Evolutionary conservation across 2,888 invertebrate genomes (phyloP), one percentile per base, ranked within the genome.

Genomic region (Pseudococcus viburni): DNA sequence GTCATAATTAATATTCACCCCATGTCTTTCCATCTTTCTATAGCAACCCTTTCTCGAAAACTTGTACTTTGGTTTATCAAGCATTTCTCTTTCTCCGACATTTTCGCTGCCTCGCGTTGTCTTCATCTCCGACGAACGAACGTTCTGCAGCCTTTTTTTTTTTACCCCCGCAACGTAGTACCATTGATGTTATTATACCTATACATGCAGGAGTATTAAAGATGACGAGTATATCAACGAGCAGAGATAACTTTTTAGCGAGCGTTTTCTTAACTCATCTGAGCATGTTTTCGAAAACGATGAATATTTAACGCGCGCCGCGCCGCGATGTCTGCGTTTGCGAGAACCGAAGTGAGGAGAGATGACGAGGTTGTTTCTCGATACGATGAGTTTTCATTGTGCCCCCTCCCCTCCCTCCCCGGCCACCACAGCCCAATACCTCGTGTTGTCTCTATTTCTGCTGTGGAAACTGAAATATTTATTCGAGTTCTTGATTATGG

Each of bases 331-430:
- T 51, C 84, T 46, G 51, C 59, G 22, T 22, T 7, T 22, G 22
- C 22, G 42, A 64, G 9, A 59, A 59, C 3, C 1, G 19, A 5
- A 59, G 59, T 8, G 22, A 64, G 33, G 33, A 85, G 11, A 33
- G 33, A 33, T 12, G 26, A 51, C 85, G 33, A 59, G 15, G 55
- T 85, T 59, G n/a, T 59, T 59, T 85, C 22, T 55, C 26, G 33
- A 55, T 85, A 85, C 85, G 26, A 55, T 42, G 55, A 85, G 85
- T 86, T 59, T n/a, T 86, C 85, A 59, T 19, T 59, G 15, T 59
- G 0, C 15, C 64, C 12, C 64, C 19, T 19, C 19, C 11, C 11
- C 22, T 64, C 3, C 22, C 0, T 19, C 19, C 19, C 59, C 6
- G 1, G 4, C 19, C 5, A 17, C 8, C 17, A 12, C 11, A 12